Base-by-base conservation (phyloP, 1,140 invertebrate genomes). In the Gryon sp. region DNA sequence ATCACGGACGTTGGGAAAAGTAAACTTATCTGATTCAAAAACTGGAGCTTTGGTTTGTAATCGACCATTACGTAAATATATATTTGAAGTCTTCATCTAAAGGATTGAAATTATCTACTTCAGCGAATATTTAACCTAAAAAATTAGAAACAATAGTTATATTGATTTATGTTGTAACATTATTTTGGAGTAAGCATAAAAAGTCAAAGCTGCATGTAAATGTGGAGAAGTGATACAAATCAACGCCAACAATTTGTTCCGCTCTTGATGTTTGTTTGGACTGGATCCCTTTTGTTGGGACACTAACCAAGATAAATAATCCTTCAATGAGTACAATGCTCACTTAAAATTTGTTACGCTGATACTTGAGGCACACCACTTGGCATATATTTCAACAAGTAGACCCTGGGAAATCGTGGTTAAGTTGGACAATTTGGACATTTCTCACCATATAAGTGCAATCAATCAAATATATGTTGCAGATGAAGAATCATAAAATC, bases 1-100 rank as follows among this genome's bases (percentile, higher is more conserved):
- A 73, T 43, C 28, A 57, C 22, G 40, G 66, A 76, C 75, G 79
- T 85, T 87, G 86, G 85, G 85, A 87, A 87, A 86, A 80, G 76
- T 65, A 87, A 87, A 88, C 76, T 28, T 26, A 72, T 59, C 18
- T 24, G 4, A n/a, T n/a, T n/a, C n/a, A n/a, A n/a, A n/a, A n/a
- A n/a, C n/a, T n/a, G n/a, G n/a, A n/a, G n/a, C n/a, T n/a, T n/a
- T n/a, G n/a, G n/a, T n/a, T n/a, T n/a, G n/a, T n/a, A n/a, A n/a
- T n/a, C n/a, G n/a, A n/a, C n/a, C n/a, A n/a, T n/a, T n/a, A n/a
- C n/a, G n/a, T n/a, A n/a, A n/a, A n/a, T n/a, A n/a, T n/a, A n/a
- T n/a, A n/a, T n/a, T n/a, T n/a, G n/a, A n/a, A n/a, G n/a, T n/a
- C n/a, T n/a, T n/a, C n/a, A n/a, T n/a, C n/a, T n/a, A n/a, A n/a